These are phyloP conservation scores for Echinops telfairi DNA, from an alignment of 2,113 vertebrate genomes.

Conservation along the genomic window DNA sequence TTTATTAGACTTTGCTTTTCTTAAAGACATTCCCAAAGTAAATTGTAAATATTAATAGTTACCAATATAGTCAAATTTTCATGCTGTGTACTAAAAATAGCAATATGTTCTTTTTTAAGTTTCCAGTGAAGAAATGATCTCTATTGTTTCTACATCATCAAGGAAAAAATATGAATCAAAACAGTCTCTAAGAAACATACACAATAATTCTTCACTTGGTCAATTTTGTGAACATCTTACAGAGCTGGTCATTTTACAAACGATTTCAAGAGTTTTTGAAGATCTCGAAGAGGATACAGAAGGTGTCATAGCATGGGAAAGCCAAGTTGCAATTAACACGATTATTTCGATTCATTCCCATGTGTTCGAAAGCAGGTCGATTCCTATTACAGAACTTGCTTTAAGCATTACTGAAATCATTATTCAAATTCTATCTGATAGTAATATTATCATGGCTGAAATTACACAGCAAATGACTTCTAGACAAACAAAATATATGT, in stretches of 20 bases:
- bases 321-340: slow-evolving; percentile 46
- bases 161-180: slow-evolving; percentile 51
- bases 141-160: slow-evolving; percentile 54
- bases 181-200: slow-evolving; percentile 48
- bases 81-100: slow-evolving; percentile 46
- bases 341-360: slow-evolving; percentile 73
- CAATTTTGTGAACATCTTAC: slow-evolving; percentile 73
- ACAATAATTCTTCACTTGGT: slow-evolving; percentile 65
- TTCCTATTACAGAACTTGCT: slow-evolving; percentile 70
- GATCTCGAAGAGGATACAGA: background rate
- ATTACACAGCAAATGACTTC: slow-evolving; percentile 1
- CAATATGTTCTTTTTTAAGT: slow-evolving; percentile 61
- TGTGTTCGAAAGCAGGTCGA: slow-evolving; percentile 42
- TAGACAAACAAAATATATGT: slow-evolving; percentile 63
- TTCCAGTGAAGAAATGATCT: slow-evolving; percentile 23
- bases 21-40: background rate
- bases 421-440: slow-evolving; percentile 71
- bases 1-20: slow-evolving; percentile 33
- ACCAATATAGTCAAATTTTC: background rate
- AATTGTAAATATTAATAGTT: slow-evolving; percentile 30
- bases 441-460: slow-evolving; percentile 69
- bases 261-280: slow-evolving; percentile 69
- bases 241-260: slow-evolving; percentile 68
- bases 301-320: slow-evolving; percentile 41
- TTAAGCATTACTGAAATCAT: slow-evolving; percentile 71